Conservation (phyloP, 2,888 invertebrate genomes). For the Heterodera filipjevi region DNA sequence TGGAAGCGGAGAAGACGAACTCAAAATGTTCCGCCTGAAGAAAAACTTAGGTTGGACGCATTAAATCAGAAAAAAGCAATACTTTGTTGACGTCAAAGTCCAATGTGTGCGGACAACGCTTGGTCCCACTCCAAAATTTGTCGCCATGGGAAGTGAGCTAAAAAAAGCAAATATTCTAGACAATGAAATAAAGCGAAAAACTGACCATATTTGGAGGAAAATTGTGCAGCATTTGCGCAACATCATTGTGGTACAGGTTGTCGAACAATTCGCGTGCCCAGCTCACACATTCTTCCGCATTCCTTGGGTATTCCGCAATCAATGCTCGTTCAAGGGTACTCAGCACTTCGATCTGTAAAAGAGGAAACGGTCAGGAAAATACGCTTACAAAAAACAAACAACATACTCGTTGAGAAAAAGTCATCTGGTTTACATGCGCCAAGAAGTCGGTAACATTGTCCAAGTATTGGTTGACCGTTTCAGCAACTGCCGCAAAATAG, state of each 20-base stretch:
- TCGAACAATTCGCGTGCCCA: slow-evolving; percentile 80
- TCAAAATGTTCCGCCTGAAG: slow-evolving; percentile 76
- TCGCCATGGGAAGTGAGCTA: slow-evolving; percentile 71
- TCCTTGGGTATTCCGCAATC: slow-evolving; percentile 81
- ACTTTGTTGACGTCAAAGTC: slow-evolving; percentile 67
- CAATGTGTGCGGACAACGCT: slow-evolving; percentile 88
- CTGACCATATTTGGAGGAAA: slow-evolving; percentile 78
- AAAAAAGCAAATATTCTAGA: background rate
- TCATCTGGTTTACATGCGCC: slow-evolving; percentile 56
- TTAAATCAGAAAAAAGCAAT: background rate
- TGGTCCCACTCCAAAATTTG: slow-evolving; percentile 96
- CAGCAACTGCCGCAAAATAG: slow-evolving; percentile 82
- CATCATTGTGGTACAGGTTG: slow-evolving; percentile 90
- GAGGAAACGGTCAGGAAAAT: background rate
- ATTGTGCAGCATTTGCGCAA: slow-evolving; percentile 91
- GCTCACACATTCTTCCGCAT: slow-evolving; percentile 81
- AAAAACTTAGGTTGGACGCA: no score
- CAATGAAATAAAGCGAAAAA: background rate
- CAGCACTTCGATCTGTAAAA: slow-evolving; percentile 45
- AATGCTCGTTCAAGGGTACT: slow-evolving; percentile 77
- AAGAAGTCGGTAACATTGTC: slow-evolving; percentile 57
- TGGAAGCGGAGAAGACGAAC: slow-evolving; percentile 87
- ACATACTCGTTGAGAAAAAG: slow-evolving; percentile 50
- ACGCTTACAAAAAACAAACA: no score
- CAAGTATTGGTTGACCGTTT: slow-evolving; percentile 67